phyloP scores from a whole-genome alignment of 2,113 vertebrate genomes.

The Bostrychus sinensis region DNA sequence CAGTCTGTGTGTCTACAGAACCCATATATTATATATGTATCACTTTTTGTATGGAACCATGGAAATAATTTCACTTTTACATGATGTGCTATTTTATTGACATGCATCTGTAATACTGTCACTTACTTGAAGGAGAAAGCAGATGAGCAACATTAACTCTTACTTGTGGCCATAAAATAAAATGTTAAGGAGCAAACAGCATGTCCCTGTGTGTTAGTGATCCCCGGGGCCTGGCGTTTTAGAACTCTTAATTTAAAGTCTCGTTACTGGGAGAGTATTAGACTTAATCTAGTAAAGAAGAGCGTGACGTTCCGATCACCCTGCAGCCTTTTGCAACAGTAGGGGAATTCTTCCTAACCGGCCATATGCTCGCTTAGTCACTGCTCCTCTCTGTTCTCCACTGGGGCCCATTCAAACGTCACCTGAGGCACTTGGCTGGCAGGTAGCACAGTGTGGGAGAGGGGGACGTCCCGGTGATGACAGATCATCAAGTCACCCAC shows the following conservation, averaged over 20 bases:
- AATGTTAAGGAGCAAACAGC: conserved; percentile 60
- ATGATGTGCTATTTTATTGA: no score
- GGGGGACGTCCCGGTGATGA: conserved; percentile 58
- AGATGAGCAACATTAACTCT: conserved; percentile 55
- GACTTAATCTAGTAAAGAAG: conserved; percentile 79
- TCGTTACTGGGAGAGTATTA: conserved; percentile 82
- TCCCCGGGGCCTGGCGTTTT: conserved; percentile 55
- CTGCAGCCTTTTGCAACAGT: conserved; percentile 71
- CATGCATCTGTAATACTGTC: neutral
- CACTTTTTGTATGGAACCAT: no score
- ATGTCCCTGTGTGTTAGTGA: conserved; percentile 27
- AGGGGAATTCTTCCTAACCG: conserved; percentile 66
- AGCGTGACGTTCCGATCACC: conserved; percentile 71
- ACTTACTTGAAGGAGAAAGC: conserved; percentile 59
- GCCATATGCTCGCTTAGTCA: conserved; percentile 63
- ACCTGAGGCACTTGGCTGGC: conserved; percentile 69
- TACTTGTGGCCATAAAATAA: conserved; percentile 75
- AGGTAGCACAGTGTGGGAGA: conserved; percentile 54
- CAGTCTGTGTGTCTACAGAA: no score
- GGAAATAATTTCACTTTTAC: no score
- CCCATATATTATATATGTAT: no score
- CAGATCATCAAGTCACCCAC: conserved; percentile 68
- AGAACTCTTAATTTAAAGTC: conserved; percentile 70
- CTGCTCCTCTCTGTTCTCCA: conserved; percentile 39
- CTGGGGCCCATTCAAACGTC: conserved; percentile 59